Base-by-base conservation (phyloP, 2,113 vertebrate genomes). In the Nerophis lumbriciformis region DNA sequence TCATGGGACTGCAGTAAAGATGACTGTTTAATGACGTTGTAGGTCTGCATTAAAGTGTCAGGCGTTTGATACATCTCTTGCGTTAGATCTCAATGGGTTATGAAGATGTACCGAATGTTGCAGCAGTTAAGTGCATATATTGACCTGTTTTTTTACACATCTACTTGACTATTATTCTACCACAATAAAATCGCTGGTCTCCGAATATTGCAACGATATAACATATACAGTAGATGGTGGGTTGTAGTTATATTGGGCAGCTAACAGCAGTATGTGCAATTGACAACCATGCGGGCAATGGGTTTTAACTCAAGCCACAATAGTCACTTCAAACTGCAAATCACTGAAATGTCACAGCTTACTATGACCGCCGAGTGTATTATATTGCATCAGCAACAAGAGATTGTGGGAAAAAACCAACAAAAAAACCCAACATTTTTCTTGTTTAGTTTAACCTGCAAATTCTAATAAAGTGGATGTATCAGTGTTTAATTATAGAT, bases 121-220 rank as follows among this genome's bases (percentile, higher is more conserved):
- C 28, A 28, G 28, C 28, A 28, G 28, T 28, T 28, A 28, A 4
- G 28, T 28, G 28, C 28, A 28, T 28, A 28, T 37, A 54, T 8
- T 9, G 11, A 15, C 36, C 10, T 52, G 48, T 61, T 48, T 9
- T 38, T 52, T 49, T 61, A n/a, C 16, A 45, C 38, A 61, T 64
- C 42, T 66, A 28, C 35, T 16, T 42, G 45, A 47, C 19, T 52
- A 35, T 16, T 5, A 47, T 47, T 44, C 56, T 4, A 47, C 14
- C 53, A 10, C 53, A 55, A 55, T 55, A 55, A 55, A 55, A 55
- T 6, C 5, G 14, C 36, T 55, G 38, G 38, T 55, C 53, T 38
- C 53, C 53, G 35, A 39, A 39, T 55, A 55, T 55, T 55, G 53
- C 36, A n/a, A 6, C 8, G 7, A 55, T 38, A 55, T 39, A 55